A percentile compares a stretch with the other conserved stretches of the same genome.
These are phyloP conservation scores for Podabrus alpinus DNA, from an alignment of 2,888 invertebrate genomes.

Conservation along the genomic window DNA sequence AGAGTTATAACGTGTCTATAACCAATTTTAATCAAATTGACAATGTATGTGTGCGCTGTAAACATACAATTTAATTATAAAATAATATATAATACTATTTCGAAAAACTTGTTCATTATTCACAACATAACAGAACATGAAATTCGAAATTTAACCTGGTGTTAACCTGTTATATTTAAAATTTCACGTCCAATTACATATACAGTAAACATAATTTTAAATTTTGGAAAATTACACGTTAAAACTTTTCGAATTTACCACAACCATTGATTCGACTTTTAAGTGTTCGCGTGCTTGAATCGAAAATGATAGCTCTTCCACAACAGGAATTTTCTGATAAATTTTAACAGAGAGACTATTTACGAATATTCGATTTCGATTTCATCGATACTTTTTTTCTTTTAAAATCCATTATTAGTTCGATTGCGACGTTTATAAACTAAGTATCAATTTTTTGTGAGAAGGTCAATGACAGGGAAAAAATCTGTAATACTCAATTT, in stretches of 20 bases:
- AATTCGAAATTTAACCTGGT: background rate
- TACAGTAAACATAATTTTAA: background rate
- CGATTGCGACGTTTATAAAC: background rate
- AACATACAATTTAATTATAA: background rate
- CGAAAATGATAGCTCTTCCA: background rate
- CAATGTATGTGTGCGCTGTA: background rate
- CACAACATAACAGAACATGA: background rate
- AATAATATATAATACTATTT: background rate
- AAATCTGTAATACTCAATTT: background rate
- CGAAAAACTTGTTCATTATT: background rate
- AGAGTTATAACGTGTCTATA: background rate
- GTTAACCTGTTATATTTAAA: background rate
- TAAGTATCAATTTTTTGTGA: background rate
- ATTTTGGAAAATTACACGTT: background rate
- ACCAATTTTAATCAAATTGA: constrained; percentile 3
- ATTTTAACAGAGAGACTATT: background rate
- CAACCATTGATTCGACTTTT: background rate
- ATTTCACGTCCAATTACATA: background rate
- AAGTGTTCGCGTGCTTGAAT: background rate
- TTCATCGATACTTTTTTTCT: background rate
- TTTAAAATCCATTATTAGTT: background rate
- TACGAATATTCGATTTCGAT: background rate
- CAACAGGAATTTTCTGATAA: background rate
- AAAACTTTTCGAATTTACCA: background rate
- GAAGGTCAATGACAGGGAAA: background rate